Base-by-base conservation (phyloP, 2,797 vertebrate genomes). In the Pteropus rufus region DNA sequence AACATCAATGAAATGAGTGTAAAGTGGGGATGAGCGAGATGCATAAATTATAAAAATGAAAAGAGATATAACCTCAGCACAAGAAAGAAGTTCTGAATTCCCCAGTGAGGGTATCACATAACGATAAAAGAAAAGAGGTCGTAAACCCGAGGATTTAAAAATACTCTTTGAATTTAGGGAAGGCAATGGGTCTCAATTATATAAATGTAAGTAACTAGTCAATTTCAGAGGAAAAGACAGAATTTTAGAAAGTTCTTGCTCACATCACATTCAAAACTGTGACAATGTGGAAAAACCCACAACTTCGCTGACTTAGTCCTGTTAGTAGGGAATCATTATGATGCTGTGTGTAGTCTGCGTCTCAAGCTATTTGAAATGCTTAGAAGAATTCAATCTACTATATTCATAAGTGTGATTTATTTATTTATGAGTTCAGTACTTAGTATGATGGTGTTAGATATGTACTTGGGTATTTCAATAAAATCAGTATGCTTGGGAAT, bases 351-450 rank as follows among this genome's bases (percentile, higher is more conserved):
- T 64, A 56, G 91, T 86, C 62, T 60, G 77, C 3, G 24, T 69
- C 44, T 70, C 39, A 56, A 67, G 44, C n/a, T 54, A 29, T 64
- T 70, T 52, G 62, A 89, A 85, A 73, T 10, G 29, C 83, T 91
- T 91, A 16, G 26, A 56, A 41, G 19, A 70, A 81, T 72, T 62
- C 70, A 34, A 58, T 52, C 62, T 79, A 65, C 29, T 54, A 3
- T n/a, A 31, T 84, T 87, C 73, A 15, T n/a, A 62, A 96, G 44
- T 85, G 36, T 88, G 36, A 75, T 67, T 94, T 89, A 64, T 69
- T 52, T 39, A 81, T 82, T 77, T 82, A 82, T 65, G 89, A 86
- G 14, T 64, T n/a, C 34, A 31, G 11, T 46, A 46, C 36, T 83
- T 81, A 81, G 44, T 8, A 77, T 82, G 15, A 70, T 83, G 31